Conservation (phyloP, 2,797 vertebrate genomes). For the Alfaro cultratus region DNA sequence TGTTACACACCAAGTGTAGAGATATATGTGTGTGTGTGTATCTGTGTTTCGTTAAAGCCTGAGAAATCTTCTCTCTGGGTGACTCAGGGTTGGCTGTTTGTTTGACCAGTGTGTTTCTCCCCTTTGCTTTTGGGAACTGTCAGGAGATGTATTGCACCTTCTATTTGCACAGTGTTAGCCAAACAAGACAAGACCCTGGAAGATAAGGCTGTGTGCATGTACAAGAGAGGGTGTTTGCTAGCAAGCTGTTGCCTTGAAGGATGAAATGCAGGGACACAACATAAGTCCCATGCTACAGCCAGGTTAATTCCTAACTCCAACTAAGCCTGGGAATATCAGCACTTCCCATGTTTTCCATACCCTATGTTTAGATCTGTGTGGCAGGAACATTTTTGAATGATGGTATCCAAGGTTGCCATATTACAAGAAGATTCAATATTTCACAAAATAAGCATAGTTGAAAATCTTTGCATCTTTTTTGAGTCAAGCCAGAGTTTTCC, state of each 20-base stretch:
- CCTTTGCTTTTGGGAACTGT: constrained; percentile 80
- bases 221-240: constrained; percentile 49
- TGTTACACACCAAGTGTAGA: constrained; percentile 53
- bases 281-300: constrained; percentile 50
- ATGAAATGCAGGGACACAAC: constrained; percentile 76
- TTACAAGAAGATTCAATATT: constrained; percentile 22
- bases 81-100: constrained; percentile 78
- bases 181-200: constrained; percentile 81
- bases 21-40: constrained; percentile 26
- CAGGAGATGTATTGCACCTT: constrained; percentile 83
- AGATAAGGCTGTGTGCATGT: constrained; percentile 70
- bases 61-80: constrained; percentile 75
- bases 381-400: constrained; percentile 22
- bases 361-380: constrained; percentile 13
- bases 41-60: constrained; percentile 67
- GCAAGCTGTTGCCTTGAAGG: constrained; percentile 78
- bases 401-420: background rate
- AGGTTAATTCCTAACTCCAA: constrained; percentile 80
- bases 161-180: constrained; percentile 78
- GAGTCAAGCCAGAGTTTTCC: constrained; percentile 67
- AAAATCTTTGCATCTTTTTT: constrained; percentile 38
- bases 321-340: constrained; percentile 71
- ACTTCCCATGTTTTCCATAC: constrained; percentile 59
- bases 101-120: constrained; percentile 75
- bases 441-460: constrained; percentile 10